Conservation (phyloP, 2,113 vertebrate genomes). For the Struthidea cinerea region DNA sequence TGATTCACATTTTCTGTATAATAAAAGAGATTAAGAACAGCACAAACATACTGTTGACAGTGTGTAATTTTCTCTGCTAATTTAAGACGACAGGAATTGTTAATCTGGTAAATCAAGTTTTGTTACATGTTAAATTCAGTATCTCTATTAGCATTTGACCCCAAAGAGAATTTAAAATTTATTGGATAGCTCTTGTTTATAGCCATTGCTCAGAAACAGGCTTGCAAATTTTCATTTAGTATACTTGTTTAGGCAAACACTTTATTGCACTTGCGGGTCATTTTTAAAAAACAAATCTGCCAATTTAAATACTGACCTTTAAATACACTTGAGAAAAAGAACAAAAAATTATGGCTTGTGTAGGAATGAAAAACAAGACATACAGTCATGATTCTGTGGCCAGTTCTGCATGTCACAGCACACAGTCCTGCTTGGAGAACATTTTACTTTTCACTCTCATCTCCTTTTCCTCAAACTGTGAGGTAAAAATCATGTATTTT, state of each 20-base stretch:
- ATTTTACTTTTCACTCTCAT: background rate
- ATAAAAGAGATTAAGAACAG: background rate
- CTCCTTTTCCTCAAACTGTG: background rate
- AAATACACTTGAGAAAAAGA: background rate
- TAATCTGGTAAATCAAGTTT: conserved; percentile 1
- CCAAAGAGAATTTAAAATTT: background rate
- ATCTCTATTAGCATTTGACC: background rate
- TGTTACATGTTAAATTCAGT: background rate
- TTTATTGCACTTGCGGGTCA: background rate
- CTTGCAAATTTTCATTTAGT: background rate
- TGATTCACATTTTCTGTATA: background rate
- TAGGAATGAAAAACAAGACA: background rate
- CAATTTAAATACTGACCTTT: background rate
- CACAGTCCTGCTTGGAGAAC: background rate
- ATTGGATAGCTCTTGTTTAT: background rate
- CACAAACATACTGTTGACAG: background rate
- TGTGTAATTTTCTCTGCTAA: conserved; percentile 1
- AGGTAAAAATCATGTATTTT: background rate
- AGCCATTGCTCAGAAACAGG: background rate
- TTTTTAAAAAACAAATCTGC: background rate
- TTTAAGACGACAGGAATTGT: background rate
- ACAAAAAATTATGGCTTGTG: background rate
- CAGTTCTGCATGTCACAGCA: background rate
- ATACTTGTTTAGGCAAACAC: background rate
- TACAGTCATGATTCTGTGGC: background rate